Base-by-base conservation (phyloP, 2,797 vertebrate genomes). In the Acestrorhynchus altus region DNA sequence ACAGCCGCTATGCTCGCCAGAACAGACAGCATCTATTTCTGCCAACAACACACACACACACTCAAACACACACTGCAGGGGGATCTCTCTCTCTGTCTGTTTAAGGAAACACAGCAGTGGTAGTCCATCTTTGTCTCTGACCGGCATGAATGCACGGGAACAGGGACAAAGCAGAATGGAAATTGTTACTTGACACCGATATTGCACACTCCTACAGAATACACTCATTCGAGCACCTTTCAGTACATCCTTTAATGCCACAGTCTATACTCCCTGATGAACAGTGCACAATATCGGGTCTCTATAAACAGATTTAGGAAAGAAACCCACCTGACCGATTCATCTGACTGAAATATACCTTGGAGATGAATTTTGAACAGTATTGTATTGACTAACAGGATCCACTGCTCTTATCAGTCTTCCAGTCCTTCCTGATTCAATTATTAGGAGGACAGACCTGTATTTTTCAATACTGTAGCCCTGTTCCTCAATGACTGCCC, bases 11-110 rank as follows among this genome's bases (percentile, higher is more conserved):
- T 70, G 51, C 73, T 49, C 57, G 47, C 77, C 82, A 84, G 76
- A 85, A 76, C 78, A 84, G 81, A 86, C 72, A 78, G 59, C 69
- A 67, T 81, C 69, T 76, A 74, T 89, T 88, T 86, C 78, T 86
- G 84, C 81, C 76, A 70, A 52, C 39, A 22, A 40, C 66, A 47
- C 52, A 76, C 73, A 77, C 44, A 83, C 71, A 51, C 61, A 73
- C 77, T 47, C 46, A 16, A 20, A 46, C 47, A 68, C 5, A 46
- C 64, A 26, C 39, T 47, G 22, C 44, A 20, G 24, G 46, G 54
- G 64, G 22, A 42, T 61, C 42, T 72, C 77, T 61, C 42, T 72
- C 77, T 31, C 28, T 28, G 44, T 28, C 61, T 24, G 51, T 73
- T 60, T 67, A 69, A 61, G 61, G 56, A 60, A 60, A 79, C 54